These are phyloP conservation scores for Plumapathes pennacea DNA, from an alignment of 92 coral and sea anemone species.

Conservation along the genomic window DNA sequence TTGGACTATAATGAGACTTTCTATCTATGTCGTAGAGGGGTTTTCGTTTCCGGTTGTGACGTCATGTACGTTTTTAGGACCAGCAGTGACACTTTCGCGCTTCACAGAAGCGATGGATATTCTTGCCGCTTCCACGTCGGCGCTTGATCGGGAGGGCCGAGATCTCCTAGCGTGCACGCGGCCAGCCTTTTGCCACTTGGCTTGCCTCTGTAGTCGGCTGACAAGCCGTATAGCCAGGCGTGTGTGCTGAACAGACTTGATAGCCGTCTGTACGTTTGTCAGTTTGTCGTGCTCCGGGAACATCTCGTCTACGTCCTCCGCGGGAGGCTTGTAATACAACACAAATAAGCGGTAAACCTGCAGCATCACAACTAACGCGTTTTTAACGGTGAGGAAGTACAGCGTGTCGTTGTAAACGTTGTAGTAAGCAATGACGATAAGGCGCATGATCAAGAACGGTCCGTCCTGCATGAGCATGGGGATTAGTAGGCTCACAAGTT, in stretches of 20 bases:
- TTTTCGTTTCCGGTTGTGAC: too few relatives aligned
- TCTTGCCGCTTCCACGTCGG: too few relatives aligned
- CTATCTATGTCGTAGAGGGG: too few relatives aligned
- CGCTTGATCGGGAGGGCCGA: too few relatives aligned
- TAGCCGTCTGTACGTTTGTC: conserved; percentile 88
- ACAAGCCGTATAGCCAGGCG: conserved; percentile 78
- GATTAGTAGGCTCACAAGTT: conserved; percentile 69
- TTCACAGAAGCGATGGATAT: too few relatives aligned
- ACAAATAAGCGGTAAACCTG: conserved; percentile 92
- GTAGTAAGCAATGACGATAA: conserved; percentile 82
- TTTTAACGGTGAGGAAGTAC: conserved; percentile 88
- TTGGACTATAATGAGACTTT: too few relatives aligned
- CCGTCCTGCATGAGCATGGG: conserved; percentile 94
- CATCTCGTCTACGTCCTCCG: conserved; percentile 68
- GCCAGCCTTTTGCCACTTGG: conserved; percentile 32
- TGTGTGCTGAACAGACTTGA: conserved; percentile 72
- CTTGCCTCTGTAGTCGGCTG: conserved; percentile 67
- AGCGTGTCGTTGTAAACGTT: conserved; percentile 75
- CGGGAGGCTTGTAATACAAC: conserved; percentile 89
- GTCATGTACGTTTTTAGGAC: too few relatives aligned
- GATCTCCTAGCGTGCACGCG: too few relatives aligned
- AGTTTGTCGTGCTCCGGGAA: conserved; percentile 71
- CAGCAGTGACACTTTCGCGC: too few relatives aligned
- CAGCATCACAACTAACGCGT: conserved; percentile 89
- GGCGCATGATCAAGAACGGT: conserved; percentile 79